A percentile compares a stretch with the other conserved stretches of the same genome.
These are phyloP conservation scores for Lissocephala sabroskyi DNA, from an alignment of 2,888 invertebrate species.

Conservation along the genomic window DNA sequence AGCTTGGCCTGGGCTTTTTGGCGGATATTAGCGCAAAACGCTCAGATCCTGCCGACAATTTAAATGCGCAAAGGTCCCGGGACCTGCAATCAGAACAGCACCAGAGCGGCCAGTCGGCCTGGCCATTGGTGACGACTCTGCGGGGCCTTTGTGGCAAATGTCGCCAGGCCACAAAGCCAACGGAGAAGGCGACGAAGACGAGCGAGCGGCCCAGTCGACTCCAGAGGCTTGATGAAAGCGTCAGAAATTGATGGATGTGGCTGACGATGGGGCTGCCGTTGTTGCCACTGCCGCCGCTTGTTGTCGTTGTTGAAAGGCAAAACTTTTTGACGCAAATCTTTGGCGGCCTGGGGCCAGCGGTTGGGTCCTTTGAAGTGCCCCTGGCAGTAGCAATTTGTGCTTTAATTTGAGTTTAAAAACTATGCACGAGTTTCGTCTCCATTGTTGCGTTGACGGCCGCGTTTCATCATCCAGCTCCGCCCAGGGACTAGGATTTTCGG, in stretches of 20 bases:
- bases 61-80: constrained; percentile 42
- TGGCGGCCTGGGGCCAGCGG: constrained; percentile 21
- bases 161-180: constrained; percentile 24
- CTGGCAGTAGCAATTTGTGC: constrained; percentile 63
- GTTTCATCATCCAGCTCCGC: not conserved
- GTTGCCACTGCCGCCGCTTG: not conserved
- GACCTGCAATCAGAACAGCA: too few species aligned
- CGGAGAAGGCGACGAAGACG: constrained; percentile 24
- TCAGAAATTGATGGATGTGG: constrained; percentile 70
- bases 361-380: constrained; percentile 42
- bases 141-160: constrained; percentile 46
- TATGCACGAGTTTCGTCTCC: constrained; percentile 48
- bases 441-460: constrained; percentile 31
- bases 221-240: constrained; percentile 70
- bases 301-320: constrained; percentile 1
- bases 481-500: not conserved
- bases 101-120: constrained; percentile 30
- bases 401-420: constrained; percentile 64
- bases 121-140: constrained; percentile 19
- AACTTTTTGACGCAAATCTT: constrained; percentile 48
- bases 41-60: constrained; percentile 66
- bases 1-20: constrained; percentile 14
- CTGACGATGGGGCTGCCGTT: constrained; percentile 10
- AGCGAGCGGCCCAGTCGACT: constrained; percentile 15
- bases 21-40: constrained; percentile 63